phyloP scores from a whole-genome alignment of 1,140 invertebrate genomes.

The Pentalonia nigronervosa region DNA sequence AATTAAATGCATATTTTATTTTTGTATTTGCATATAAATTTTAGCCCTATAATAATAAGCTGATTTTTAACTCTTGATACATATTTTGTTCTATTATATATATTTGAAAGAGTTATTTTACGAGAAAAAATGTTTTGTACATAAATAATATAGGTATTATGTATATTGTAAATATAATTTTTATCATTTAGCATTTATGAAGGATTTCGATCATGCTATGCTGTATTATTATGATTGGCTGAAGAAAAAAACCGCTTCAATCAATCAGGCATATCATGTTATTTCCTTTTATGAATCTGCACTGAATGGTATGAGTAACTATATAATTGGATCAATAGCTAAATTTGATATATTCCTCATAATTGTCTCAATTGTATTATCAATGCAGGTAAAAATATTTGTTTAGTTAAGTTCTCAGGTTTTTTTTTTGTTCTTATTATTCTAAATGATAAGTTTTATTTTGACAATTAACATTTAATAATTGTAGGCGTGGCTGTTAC shows the following conservation, averaged over 20 bases:
- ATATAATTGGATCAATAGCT: slow-evolving; percentile 42
- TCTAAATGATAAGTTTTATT: not conserved
- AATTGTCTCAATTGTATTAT: slow-evolving; percentile 44
- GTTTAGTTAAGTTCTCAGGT: not conserved
- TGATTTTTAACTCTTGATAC: not conserved
- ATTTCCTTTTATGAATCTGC: slow-evolving; percentile 36
- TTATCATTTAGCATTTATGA: slow-evolving; percentile 13
- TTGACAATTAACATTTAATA: not conserved
- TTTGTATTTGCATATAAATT: not conserved
- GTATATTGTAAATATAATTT: not conserved
- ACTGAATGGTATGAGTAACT: slow-evolving; percentile 22
- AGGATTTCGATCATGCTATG: not conserved
- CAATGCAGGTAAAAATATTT: slow-evolving; percentile 23
- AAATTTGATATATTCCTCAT: slow-evolving; percentile 49
- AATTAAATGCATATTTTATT: not conserved
- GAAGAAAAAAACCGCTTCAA: not conserved
- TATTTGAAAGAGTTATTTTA: not conserved
- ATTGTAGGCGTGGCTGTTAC: slow-evolving; percentile 29
- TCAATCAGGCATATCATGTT: not conserved
- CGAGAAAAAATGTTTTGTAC: not conserved
- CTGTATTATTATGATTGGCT: slow-evolving; percentile 39
- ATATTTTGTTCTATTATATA: not conserved
- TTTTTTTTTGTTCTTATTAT: not conserved
- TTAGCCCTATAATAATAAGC: not conserved
- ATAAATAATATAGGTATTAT: not conserved